Evolutionary conservation across 64 coral and sea anemone genomes (phyloP), one percentile per base, ranked within the genome.

Genomic region (Montipora capricornis): DNA sequence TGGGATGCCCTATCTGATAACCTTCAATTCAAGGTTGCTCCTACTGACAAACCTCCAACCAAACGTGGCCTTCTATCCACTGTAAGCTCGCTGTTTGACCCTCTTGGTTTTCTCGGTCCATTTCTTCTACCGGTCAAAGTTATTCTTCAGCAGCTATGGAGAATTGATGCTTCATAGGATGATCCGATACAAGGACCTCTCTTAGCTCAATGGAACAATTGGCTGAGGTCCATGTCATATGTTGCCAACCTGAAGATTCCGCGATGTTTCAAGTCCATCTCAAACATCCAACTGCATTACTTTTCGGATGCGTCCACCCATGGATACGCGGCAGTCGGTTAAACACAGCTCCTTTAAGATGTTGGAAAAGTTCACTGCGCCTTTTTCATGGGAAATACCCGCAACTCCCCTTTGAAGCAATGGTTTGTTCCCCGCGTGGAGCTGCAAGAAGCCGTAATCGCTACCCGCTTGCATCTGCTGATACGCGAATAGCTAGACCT

Each of bases 381-480:
- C 19, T 95, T 91, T n/a, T 29, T 91, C 0, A 47, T 88, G 19
- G 89, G 26, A 9, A 95, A 95, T 22, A 68, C 88, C 10, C 49
- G 75, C 49, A 49, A 80, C 13, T 16, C 89, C 0, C 94, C 94
- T 5, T 20, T 95, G 15, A 91, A 91, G 49, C 29, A 79, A 20
- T 55, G 49, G 26, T 61, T 75, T 3, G 79, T 95, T 13, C 94
- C 94, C 50, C 81, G 94, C 14, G 11, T 95, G 11, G 94, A 95
- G 47, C 20, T 95, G 13, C 48, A 69, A 10, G 94, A 75, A 19
- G 88, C 89, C 17, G 75, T 87, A 19, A 10, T 90, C 0, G 73
- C 87, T 11, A 79, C 76, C 16, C 60, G 77, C 16, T 20, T 89
- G 0, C 46, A 68, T 69, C 5, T 57, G 52, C 68, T 82, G 70